phyloP scores from a whole-genome alignment of 2,797 vertebrate genomes.

The Liasis olivaceus region DNA sequence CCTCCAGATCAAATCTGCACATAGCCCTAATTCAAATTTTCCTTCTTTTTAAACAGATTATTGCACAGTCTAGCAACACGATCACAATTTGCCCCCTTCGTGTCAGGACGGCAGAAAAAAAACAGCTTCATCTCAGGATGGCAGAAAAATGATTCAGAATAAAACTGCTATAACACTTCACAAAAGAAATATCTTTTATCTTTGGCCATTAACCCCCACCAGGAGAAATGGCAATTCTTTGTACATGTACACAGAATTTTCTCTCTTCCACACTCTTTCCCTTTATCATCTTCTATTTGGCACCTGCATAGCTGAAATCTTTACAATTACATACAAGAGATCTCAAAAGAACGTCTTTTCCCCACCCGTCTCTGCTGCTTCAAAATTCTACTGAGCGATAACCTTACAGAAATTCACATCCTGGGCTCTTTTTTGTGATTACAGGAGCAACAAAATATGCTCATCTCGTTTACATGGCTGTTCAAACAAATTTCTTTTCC shows the following conservation, averaged over 20 bases:
- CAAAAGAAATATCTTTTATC: constrained; percentile 81
- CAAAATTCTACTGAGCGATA: constrained; percentile 64
- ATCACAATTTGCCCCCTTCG: not conserved
- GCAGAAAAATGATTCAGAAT: constrained; percentile 60
- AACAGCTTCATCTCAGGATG: constrained; percentile 41
- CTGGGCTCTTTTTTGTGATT: constrained; percentile 80
- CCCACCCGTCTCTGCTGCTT: constrained; percentile 41
- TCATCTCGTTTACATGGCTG: constrained; percentile 91
- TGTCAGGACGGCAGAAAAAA: not conserved
- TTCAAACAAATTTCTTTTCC: constrained; percentile 82
- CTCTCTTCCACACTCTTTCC: constrained; percentile 58
- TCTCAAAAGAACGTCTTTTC: constrained; percentile 46
- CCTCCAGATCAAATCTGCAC: not conserved
- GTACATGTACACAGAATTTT: constrained; percentile 76
- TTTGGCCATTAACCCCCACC: constrained; percentile 77
- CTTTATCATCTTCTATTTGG: constrained; percentile 66
- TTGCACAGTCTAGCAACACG: not conserved
- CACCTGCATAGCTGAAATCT: constrained; percentile 82
- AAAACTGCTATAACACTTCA: constrained; percentile 69
- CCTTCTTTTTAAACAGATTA: not conserved
- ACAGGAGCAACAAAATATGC: constrained; percentile 94
- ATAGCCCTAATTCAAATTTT: not conserved
- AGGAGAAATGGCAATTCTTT: constrained; percentile 79
- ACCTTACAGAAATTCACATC: constrained; percentile 79
- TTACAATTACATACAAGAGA: constrained; percentile 74